Percentiles rank a stretch among this genome's conserved stretches.
These are phyloP conservation scores for Silurus meridionalis DNA, from an alignment of 2,113 vertebrate genomes.

Conservation along the genomic window DNA sequence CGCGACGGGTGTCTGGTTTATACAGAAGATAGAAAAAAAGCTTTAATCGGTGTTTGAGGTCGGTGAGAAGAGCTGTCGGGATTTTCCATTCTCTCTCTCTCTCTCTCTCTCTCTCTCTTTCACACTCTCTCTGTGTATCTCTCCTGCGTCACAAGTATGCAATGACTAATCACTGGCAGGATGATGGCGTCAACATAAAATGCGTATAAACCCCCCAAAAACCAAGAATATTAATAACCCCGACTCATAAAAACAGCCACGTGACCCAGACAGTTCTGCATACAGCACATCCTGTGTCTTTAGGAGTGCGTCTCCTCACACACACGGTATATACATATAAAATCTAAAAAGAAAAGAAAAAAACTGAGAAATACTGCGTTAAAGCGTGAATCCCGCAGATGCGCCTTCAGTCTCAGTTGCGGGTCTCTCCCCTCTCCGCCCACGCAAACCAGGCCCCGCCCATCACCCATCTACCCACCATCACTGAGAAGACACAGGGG, in stretches of 20 bases:
- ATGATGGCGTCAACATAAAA: not conserved
- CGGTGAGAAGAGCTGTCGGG: not conserved
- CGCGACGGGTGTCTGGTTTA: not conserved
- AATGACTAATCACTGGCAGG: slow-evolving; percentile 11
- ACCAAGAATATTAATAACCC: not conserved
- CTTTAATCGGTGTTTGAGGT: slow-evolving; percentile 15
- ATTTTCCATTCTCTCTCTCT: slow-evolving; percentile 15
- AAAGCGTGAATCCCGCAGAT: slow-evolving; percentile 40
- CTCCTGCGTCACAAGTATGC: not conserved
- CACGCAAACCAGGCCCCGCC: slow-evolving; percentile 47
- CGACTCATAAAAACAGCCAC: not conserved
- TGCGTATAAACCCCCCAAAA: not conserved
- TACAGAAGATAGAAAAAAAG: not conserved
- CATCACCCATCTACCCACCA: slow-evolving; percentile 34
- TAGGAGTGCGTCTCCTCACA: not conserved
- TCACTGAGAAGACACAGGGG: slow-evolving; percentile 61
- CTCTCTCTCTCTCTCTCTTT: slow-evolving; percentile 3
- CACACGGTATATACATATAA: not conserved
- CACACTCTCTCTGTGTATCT: not conserved
- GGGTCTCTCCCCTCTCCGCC: slow-evolving; percentile 67
- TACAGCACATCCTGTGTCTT: slow-evolving; percentile 43
- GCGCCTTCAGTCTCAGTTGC: slow-evolving; percentile 64
- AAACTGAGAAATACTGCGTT: not conserved
- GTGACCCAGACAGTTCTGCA: slow-evolving; percentile 44
- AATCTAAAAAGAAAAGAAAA: no score